Percentiles rank a stretch among this genome's conserved stretches.
phyloP scores from a whole-genome alignment of 30 jellyfish, hydroid and myxozoan genomes.

The Turritopsis dohrnii region DNA sequence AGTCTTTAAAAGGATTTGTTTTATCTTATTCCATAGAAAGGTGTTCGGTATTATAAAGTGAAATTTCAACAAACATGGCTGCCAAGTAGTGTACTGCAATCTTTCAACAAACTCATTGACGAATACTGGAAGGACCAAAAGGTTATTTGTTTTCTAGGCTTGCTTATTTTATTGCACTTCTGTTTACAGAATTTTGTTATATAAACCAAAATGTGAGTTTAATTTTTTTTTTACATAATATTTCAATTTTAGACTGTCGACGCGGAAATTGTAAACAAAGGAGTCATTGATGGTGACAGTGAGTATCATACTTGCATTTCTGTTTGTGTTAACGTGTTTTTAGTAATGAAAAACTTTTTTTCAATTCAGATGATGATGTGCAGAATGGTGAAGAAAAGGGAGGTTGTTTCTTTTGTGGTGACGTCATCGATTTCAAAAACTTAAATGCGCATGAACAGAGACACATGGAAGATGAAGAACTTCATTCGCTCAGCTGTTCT shows the following conservation, averaged over 20 bases:
- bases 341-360: not conserved
- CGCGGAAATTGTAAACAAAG: not conserved
- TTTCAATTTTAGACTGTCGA: not conserved
- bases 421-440: not conserved
- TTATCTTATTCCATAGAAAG: not conserved
- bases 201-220: too few species aligned
- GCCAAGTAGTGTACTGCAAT: not conserved
- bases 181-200: too few species aligned
- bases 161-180: not conserved
- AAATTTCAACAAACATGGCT: constrained; percentile 6
- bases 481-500: not conserved
- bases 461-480: not conserved
- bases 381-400: not conserved
- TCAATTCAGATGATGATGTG: not conserved
- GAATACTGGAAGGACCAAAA: not conserved
- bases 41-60: not conserved
- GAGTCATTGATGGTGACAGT: not conserved
- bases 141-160: not conserved
- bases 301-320: not conserved
- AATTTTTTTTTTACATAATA: too few species aligned
- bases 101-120: not conserved
- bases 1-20: not conserved
- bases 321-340: not conserved
- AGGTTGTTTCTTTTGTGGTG: not conserved
- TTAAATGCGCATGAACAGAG: not conserved